Conservation (phyloP, 2,113 vertebrate species). For the Psilopsiagon aurifrons region DNA sequence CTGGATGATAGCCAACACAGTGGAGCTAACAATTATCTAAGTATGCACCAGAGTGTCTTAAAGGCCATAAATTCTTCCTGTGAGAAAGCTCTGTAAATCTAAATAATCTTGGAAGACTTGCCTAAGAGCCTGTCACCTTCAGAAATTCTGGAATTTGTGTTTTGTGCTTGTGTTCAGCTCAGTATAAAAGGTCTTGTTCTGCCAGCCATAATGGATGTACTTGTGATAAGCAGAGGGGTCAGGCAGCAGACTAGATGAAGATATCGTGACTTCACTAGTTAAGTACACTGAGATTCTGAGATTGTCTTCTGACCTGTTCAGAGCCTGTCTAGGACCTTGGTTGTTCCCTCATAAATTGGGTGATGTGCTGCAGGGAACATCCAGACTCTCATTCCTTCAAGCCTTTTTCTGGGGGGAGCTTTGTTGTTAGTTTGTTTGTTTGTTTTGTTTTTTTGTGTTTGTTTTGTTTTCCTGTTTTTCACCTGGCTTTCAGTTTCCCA, state of each 20-base stretch:
- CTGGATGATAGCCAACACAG: neutral
- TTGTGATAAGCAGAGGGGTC: neutral
- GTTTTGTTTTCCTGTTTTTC: neutral
- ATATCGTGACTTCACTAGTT: neutral
- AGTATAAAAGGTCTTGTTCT: neutral
- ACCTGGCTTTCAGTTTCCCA: neutral
- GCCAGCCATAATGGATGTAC: neutral
- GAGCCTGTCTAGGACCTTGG: neutral
- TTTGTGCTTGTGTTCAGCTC: neutral
- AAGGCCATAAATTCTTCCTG: neutral
- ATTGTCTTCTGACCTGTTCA: neutral
- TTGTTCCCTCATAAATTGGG: neutral
- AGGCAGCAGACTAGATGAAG: neutral
- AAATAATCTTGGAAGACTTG: neutral
- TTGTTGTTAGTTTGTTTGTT: too few species aligned
- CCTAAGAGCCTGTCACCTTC: neutral
- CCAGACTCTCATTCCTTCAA: neutral
- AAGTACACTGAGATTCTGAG: neutral
- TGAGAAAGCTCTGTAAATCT: neutral
- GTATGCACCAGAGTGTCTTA: neutral
- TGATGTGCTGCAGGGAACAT: rapidly evolving
- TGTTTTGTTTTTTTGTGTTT: neutral
- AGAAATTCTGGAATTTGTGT: neutral
- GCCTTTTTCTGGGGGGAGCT: neutral
- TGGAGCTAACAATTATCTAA: neutral